Conservation (phyloP, 1,140 invertebrate species). For the Aphelenchoides besseyi region DNA sequence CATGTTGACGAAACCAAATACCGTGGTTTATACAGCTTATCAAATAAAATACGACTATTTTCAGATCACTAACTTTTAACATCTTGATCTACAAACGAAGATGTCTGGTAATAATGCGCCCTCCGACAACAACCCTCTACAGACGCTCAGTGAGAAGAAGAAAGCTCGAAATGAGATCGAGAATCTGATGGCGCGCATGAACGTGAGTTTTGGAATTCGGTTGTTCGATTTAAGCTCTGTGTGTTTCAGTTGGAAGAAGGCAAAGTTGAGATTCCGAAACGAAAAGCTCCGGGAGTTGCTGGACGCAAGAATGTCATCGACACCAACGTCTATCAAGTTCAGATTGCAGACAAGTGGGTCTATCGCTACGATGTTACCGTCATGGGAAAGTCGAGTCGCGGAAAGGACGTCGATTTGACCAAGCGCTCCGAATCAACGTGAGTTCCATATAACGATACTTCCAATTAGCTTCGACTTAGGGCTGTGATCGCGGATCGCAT, state of each 20-base stretch:
- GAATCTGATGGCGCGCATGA: background rate
- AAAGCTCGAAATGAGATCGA: constrained; percentile 2
- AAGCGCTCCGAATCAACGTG: background rate
- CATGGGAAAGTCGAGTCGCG: background rate
- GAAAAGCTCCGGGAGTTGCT: background rate
- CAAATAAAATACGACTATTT: too few relatives aligned
- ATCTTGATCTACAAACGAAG: background rate
- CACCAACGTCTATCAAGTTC: constrained; percentile 19
- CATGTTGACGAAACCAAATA: background rate
- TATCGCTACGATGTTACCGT: constrained; percentile 19
- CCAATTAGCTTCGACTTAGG: background rate
- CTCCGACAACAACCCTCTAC: background rate
- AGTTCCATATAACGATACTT: background rate
- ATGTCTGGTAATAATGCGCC: background rate
- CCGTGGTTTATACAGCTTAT: background rate
- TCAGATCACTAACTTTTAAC: background rate
- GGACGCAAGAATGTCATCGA: background rate
- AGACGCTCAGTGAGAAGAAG: constrained; percentile 9
- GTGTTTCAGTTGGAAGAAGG: background rate
- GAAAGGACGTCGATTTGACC: constrained; percentile 13
- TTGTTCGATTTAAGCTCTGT: background rate
- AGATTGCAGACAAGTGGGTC: background rate
- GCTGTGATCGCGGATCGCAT: constrained; percentile 10
- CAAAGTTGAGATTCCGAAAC: background rate
- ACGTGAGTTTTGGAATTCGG: background rate